A percentile compares a stretch with the other conserved stretches of the same genome.
These are phyloP conservation scores for Illadopsis cleaveri DNA, from an alignment of 2,113 vertebrate species.

Conservation along the genomic window DNA sequence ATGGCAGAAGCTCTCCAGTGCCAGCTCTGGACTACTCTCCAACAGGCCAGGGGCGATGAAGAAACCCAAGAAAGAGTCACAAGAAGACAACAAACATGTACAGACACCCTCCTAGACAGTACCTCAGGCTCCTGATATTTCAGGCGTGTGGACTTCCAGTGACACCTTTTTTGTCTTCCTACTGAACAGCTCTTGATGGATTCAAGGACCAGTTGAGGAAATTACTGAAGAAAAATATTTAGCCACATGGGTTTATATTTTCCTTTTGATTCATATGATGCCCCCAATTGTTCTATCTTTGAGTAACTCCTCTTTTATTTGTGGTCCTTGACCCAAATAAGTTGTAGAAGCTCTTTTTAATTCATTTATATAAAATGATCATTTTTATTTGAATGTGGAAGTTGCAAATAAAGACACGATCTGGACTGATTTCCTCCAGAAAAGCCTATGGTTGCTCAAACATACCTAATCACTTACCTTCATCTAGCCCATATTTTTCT, in stretches of 20 bases:
- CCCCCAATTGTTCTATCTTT: neutral
- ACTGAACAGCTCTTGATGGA: neutral
- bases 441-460: slow-evolving; percentile 1
- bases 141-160: neutral
- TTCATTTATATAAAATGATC: neutral
- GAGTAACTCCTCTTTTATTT: neutral
- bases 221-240: neutral
- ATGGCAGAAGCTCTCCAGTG: neutral
- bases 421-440: neutral
- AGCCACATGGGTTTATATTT: neutral
- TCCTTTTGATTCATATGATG: neutral
- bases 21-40: neutral
- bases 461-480: slow-evolving; percentile 18
- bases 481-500: slow-evolving; percentile 27
- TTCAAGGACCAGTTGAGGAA: neutral
- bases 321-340: neutral
- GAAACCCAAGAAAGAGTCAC: neutral
- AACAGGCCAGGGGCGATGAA: neutral
- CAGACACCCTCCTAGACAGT: neutral
- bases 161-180: neutral
- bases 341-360: neutral
- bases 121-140: neutral
- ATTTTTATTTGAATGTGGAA: neutral
- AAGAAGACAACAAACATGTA: neutral
- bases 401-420: slow-evolving; percentile 15